Conservation (phyloP, 1,140 invertebrate genomes). For the Pygmarrhopalites habei region DNA sequence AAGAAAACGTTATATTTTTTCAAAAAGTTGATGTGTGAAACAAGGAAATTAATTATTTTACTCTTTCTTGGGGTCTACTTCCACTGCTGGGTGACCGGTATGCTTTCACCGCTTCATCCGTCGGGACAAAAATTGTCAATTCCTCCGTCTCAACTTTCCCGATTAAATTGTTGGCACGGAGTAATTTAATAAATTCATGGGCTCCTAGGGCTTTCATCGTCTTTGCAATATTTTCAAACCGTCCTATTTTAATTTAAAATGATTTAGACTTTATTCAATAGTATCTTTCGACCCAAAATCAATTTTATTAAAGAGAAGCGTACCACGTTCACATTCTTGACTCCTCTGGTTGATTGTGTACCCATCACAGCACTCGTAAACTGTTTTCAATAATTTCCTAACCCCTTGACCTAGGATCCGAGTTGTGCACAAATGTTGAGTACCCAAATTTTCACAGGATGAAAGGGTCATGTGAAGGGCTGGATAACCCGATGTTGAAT, state of each 20-base stretch:
- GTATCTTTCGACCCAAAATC: slow-evolving; percentile 37
- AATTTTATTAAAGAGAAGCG: not conserved
- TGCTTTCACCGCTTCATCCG: slow-evolving; percentile 49
- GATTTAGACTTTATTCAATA: not conserved
- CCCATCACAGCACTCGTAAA: slow-evolving; percentile 55
- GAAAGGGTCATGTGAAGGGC: slow-evolving; percentile 43
- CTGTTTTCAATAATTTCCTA: slow-evolving; percentile 20
- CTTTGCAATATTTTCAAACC: slow-evolving; percentile 39
- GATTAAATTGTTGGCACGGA: slow-evolving; percentile 45
- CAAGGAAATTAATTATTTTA: slow-evolving; percentile 5
- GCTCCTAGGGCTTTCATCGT: slow-evolving; percentile 50
- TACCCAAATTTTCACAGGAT: slow-evolving; percentile 50
- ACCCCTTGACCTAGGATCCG: slow-evolving; percentile 21
- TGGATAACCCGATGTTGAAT: not conserved
- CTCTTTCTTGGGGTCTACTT: slow-evolving; percentile 31
- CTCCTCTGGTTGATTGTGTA: slow-evolving; percentile 47
- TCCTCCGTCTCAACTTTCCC: slow-evolving; percentile 44
- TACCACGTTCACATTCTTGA: slow-evolving; percentile 48
- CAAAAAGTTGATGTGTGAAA: too few species aligned
- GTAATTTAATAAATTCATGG: slow-evolving; percentile 50
- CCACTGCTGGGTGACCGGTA: slow-evolving; percentile 40
- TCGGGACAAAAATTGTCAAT: slow-evolving; percentile 52
- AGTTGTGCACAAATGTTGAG: slow-evolving; percentile 52
- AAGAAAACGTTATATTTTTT: not conserved
- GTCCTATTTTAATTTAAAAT: slow-evolving; percentile 22